Evolutionary conservation across 2,888 invertebrate species (phyloP).

Genomic region (Linnaemya tessellans): DNA sequence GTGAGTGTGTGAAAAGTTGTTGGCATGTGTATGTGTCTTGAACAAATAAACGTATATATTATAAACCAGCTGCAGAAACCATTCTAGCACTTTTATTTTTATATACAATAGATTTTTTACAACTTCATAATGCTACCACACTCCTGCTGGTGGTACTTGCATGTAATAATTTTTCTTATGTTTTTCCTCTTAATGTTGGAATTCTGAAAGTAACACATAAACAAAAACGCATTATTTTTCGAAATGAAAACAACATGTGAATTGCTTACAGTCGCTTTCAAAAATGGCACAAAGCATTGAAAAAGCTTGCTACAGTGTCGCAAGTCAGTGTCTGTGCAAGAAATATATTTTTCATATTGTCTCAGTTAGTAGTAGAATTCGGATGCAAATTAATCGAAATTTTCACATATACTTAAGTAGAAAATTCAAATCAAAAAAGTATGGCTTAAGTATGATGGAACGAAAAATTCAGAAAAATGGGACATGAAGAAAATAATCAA

Average conservation of each 20-base stretch:
- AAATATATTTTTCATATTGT: too few species aligned
- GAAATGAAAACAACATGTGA: constrained; percentile 14
- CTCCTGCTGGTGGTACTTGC: constrained; percentile 37
- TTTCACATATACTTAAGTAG: too few species aligned
- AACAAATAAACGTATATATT: constrained; percentile 43
- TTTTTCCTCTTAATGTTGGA: constrained; percentile 37
- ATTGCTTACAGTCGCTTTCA: constrained; percentile 14
- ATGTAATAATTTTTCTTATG: constrained; percentile 50
- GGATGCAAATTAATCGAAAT: too few species aligned
- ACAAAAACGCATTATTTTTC: constrained; percentile 57
- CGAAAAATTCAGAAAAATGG: too few species aligned
- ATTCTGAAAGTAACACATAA: constrained; percentile 54
- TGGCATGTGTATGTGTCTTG: not conserved
- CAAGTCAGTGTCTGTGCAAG: too few species aligned
- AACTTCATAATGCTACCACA: constrained; percentile 39
- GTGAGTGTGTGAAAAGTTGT: not conserved
- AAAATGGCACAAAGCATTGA: not conserved
- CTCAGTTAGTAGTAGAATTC: too few species aligned
- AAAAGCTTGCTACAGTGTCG: too few species aligned
- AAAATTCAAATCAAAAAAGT: too few species aligned
- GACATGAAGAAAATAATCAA: too few species aligned
- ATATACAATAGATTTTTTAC: constrained; percentile 42
- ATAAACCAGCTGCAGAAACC: constrained; percentile 51
- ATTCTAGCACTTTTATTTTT: constrained; percentile 30
- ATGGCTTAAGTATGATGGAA: too few species aligned